Base-by-base conservation (phyloP, 1,140 invertebrate species). In the Pomacea maculata region DNA sequence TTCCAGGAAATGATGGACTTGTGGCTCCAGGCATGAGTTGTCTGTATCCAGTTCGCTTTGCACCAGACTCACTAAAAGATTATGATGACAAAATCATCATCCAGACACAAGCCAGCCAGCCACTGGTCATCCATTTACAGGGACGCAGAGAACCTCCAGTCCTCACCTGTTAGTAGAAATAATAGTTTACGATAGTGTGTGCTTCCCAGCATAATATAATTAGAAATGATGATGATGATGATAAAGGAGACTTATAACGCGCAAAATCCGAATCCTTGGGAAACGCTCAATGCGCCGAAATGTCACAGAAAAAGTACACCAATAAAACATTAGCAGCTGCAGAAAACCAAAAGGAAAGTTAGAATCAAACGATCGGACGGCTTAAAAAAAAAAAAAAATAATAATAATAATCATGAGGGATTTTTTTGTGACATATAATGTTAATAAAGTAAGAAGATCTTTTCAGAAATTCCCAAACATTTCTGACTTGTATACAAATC, bases 1-100 rank as follows among this genome's bases (percentile, higher is more conserved):
- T 91, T 82, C 91, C 91, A 14, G 89, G 89, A 65, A 90, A 90
- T 25, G 88, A 88, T 82, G 91, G 91, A 0, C 77, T 91, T 17
- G 89, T 92, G 14, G 91, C 91, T 10, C 89, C 91, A 19, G 91
- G 91, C 1, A 90, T 92, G 87, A 90, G 89, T 76, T 91, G 88
- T 80, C 83, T 87, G 70, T 92, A 89, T 82, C 86, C 84, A 12
- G 85, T 92, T 29, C 83, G 88, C 71, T 92, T 92, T 86, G 86
- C 87, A 15, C 91, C 91, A 1, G 90, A 92, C 80, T 90, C 90
- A 0, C 83, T 91, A 21, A 86, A 86, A 79, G 87, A 91, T 61
- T 92, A 86, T 85, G 86, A 90, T 77, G 91, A 92, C 84, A 83
- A 86, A 52, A 87, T 92, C 3, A 80, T 78, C 52, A 87, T 92